A percentile compares a stretch with the other conserved stretches of the same genome.
Conservation (phyloP, 1,140 invertebrate species). For the Drosophila malerkotliana region DNA sequence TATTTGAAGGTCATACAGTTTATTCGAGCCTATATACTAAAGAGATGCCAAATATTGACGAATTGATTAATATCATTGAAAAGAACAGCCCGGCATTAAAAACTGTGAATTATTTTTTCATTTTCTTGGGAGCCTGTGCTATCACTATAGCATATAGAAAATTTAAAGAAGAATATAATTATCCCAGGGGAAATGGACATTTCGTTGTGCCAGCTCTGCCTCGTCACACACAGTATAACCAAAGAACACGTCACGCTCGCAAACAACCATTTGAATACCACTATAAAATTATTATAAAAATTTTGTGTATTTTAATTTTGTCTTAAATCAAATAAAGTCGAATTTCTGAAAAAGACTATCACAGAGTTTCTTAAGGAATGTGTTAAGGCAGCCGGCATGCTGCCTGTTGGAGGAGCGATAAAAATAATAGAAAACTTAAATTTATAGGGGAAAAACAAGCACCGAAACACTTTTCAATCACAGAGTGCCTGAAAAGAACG, state of each 20-base stretch:
- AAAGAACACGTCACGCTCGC: no score
- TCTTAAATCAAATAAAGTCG: neutral
- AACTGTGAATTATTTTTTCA: no score
- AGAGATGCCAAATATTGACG: neutral
- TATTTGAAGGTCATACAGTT: neutral
- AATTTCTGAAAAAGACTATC: neutral
- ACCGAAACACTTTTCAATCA: conserved; percentile 74
- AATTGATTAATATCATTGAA: conserved; percentile 2
- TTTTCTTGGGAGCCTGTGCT: no score
- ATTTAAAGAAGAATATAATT: no score
- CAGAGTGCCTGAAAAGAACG: conserved; percentile 40
- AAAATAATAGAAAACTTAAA: conserved; percentile 73
- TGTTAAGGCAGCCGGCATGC: conserved; percentile 20
- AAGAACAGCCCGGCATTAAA: neutral
- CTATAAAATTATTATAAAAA: no score
- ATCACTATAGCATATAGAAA: no score
- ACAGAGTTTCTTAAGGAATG: no score
- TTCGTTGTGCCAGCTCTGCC: no score
- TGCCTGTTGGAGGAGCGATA: conserved; percentile 63
- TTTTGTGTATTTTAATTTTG: neutral
- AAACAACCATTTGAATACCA: no score
- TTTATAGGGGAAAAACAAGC: conserved; percentile 43
- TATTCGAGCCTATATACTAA: neutral
- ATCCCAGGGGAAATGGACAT: no score
- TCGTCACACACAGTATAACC: no score